phyloP scores from a whole-genome alignment of 2,797 vertebrate genomes.

The Syngnathus rostellatus region DNA sequence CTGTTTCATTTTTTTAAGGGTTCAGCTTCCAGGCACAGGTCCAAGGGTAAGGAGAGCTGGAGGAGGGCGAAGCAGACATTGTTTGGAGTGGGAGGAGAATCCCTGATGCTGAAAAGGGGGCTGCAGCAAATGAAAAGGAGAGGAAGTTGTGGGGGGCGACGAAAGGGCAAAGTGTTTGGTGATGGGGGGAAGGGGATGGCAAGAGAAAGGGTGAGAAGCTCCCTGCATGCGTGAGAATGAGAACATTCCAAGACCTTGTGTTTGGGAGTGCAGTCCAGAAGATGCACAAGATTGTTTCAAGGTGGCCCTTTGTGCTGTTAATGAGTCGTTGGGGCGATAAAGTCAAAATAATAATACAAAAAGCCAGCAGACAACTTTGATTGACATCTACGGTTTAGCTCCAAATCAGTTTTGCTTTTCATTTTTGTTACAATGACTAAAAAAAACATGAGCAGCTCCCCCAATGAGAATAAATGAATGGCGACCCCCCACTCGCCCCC shows the following conservation, averaged over 20 bases:
- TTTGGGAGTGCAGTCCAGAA: slow-evolving; percentile 47
- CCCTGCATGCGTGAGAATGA: slow-evolving; percentile 24
- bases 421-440: background rate
- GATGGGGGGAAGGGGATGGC: slow-evolving; percentile 22
- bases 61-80: slow-evolving; percentile 54
- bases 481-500: background rate
- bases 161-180: slow-evolving; percentile 43
- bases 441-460: slow-evolving; percentile 10
- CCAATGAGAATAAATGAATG: slow-evolving; percentile 43
- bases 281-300: slow-evolving; percentile 57
- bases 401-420: background rate
- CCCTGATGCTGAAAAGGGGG: slow-evolving; percentile 46
- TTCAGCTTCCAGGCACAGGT: slow-evolving; percentile 52
- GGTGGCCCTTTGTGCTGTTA: slow-evolving; percentile 41
- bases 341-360: too few relatives aligned
- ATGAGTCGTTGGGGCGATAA: slow-evolving; percentile 19
- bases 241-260: slow-evolving; percentile 45
- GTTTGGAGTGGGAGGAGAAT: slow-evolving; percentile 44
- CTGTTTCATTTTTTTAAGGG: slow-evolving; percentile 32
- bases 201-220: slow-evolving; percentile 3
- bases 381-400: background rate
- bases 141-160: slow-evolving; percentile 52
- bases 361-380: background rate
- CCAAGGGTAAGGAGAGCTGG: slow-evolving; percentile 45
- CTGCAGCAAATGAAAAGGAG: slow-evolving; percentile 54